These are phyloP conservation scores for Scarus forsteni DNA, from an alignment of 2,797 vertebrate species.

Conservation along the genomic window DNA sequence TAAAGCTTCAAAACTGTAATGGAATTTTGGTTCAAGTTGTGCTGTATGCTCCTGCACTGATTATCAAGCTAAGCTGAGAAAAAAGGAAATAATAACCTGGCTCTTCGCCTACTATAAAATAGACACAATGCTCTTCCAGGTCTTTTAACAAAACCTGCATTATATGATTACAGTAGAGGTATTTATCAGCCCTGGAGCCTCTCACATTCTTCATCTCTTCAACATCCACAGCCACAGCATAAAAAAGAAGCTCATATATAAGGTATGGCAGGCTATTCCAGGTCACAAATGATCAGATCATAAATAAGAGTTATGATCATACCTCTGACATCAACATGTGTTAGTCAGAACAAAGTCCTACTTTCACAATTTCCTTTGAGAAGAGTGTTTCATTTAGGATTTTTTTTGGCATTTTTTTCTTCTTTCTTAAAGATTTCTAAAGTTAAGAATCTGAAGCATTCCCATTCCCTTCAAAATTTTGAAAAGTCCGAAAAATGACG, in stretches of 20 bases:
- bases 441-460: too few relatives aligned
- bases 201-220: conserved; percentile 10
- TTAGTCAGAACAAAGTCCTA: too few relatives aligned
- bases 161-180: background rate
- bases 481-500: too few relatives aligned
- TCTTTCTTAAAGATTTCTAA: too few relatives aligned
- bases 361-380: too few relatives aligned
- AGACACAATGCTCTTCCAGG: background rate
- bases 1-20: too few relatives aligned
- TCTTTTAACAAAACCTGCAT: background rate
- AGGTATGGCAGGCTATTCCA: background rate
- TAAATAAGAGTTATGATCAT: conserved; percentile 8
- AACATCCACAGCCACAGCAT: background rate
- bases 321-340: background rate
- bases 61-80: background rate
- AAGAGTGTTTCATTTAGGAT: too few relatives aligned
- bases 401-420: too few relatives aligned
- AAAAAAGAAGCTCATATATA: background rate
- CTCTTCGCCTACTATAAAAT: background rate
- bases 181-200: background rate
- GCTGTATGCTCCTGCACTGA: background rate
- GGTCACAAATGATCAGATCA: background rate
- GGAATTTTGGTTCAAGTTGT: too few relatives aligned
- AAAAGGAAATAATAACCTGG: background rate
- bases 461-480: too few relatives aligned